Conservation (phyloP, 1,140 invertebrate genomes). For the Drosophila arawakana region DNA sequence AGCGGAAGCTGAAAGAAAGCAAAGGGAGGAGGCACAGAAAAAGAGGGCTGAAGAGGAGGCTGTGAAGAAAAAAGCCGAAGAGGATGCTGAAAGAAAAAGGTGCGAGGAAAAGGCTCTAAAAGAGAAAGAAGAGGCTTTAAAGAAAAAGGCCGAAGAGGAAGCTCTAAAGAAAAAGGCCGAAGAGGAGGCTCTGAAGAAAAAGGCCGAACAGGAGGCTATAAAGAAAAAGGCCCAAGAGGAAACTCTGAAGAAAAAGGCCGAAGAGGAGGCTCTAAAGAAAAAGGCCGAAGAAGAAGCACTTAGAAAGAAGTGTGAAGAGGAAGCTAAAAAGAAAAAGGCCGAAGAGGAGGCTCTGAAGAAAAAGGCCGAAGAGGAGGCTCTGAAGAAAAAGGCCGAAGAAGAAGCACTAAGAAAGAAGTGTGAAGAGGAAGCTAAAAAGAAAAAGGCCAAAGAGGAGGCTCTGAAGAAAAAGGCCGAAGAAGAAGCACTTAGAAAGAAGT, state of each 20-base stretch:
- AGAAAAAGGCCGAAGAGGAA: neutral
- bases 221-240: neutral
- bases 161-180: constrained; percentile 6
- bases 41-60: neutral
- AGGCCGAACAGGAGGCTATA: neutral
- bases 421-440: neutral
- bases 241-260: neutral
- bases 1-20: neutral
- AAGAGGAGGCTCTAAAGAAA: too few species aligned
- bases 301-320: neutral
- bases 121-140: neutral
- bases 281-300: neutral
- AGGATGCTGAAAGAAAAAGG: neutral
- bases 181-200: neutral
- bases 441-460: neutral
- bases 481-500: neutral
- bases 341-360: neutral
- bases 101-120: neutral
- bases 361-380: too few species aligned
- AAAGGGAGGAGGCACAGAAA: neutral
- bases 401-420: constrained; percentile 1
- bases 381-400: constrained; percentile 7
- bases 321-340: neutral
- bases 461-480: constrained; percentile 7
- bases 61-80: neutral